Base-by-base conservation (phyloP, 2,113 vertebrate species). In the Phalacrocorax brasilianus region DNA sequence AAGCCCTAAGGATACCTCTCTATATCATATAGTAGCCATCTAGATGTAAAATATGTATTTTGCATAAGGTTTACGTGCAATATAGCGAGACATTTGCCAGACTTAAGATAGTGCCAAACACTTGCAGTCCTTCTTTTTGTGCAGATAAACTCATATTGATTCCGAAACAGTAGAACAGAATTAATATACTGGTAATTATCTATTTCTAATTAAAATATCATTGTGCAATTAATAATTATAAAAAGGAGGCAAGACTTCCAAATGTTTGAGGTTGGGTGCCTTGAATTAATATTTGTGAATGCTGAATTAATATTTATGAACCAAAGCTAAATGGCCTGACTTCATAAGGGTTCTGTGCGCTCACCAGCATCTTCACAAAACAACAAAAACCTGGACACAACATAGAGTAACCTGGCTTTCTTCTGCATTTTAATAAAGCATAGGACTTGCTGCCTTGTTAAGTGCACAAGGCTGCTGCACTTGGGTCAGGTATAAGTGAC, bases 261-360 rank as follows among this genome's bases (percentile, higher is more conserved):
- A 94, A 77, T 93, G n/a, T 77, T 91, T 79, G 44, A 56, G 53
- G 47, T 42, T 92, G 78, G 71, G 47, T 88, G 68, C 32, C 63
- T 88, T 59, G 19, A 70, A 88, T 95, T 80, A 96, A 96, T 96
- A 96, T 96, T 94, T 80, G 96, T 72, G 59, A 61, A 35, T 20
- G 55, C 83, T 66, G 24, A 68, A 90, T 95, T 79, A 96, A 95
- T 96, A 96, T 96, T 94, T 80, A 96, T 91, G 85, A 93, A 47
- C 3, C 8, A 66, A 56, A 88, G 83, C 10, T 47, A 24, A 21
- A 53, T 17, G 18, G 77, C 50, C 75, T 90, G 74, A 83, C 67
- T 93, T 91, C 5, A 1, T 40, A 58, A 66, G 66, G 67, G n/a
- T 52, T 30, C 67, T 80, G 59, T 63, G 58, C 30, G 24, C 71